A percentile compares a stretch with the other conserved stretches of the same genome.
Conservation (phyloP, 2,888 invertebrate species). For the Drepana falcataria region DNA sequence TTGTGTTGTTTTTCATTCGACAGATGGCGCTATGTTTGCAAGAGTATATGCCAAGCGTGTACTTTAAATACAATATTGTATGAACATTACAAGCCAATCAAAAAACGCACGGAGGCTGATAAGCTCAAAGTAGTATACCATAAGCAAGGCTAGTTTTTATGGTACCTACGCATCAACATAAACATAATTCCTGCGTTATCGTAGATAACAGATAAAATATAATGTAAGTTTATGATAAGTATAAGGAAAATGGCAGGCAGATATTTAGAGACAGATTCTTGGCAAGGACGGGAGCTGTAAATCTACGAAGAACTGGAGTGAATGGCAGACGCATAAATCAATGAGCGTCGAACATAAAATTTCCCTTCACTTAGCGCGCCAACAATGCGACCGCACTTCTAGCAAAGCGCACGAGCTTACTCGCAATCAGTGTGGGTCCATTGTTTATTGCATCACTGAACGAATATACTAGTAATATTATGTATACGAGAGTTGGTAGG, state of each 20-base stretch:
- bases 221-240: neutral
- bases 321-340: constrained; percentile 53
- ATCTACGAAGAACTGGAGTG: constrained; percentile 16
- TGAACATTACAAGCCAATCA: too few relatives aligned
- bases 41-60: too few relatives aligned
- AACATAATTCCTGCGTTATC: neutral
- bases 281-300: neutral
- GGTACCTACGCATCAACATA: too few relatives aligned
- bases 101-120: too few relatives aligned
- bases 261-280: neutral
- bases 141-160: too few relatives aligned
- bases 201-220: neutral
- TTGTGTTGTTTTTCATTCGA: too few relatives aligned
- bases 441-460: constrained; percentile 12
- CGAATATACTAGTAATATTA: constrained; percentile 9
- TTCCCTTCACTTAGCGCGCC: constrained; percentile 37
- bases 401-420: constrained; percentile 37
- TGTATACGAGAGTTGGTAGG: too few relatives aligned
- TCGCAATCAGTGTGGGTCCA: constrained; percentile 23
- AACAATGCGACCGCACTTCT: constrained; percentile 26
- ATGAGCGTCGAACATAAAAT: constrained; percentile 48
- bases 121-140: too few relatives aligned
- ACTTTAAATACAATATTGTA: too few relatives aligned
- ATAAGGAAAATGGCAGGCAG: neutral
- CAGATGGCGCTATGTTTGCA: too few relatives aligned